Base-by-base conservation (phyloP, 2,797 vertebrate species). In the Sciaenops ocellatus region DNA sequence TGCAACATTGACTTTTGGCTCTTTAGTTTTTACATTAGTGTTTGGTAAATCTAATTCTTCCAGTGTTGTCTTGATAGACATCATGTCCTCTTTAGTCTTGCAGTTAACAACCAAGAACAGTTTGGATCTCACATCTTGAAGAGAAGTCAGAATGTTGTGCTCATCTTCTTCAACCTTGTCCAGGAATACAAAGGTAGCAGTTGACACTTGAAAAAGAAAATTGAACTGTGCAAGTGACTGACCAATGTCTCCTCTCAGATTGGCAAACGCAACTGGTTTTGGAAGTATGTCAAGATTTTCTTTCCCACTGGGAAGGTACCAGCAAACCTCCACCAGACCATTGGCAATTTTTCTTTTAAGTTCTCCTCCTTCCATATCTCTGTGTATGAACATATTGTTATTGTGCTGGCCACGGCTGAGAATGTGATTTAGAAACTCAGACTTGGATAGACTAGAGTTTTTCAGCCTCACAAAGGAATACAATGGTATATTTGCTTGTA, bases 281-380 rank as follows among this genome's bases (percentile, higher is more conserved):
- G 89, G 78, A 61, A 95, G 95, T 28, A 85, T 34, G 41, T 96
- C 95, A 64, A 88, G 7, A 54, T 81, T 73, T 76, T 51, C 3
- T 46, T 9, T 88, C 0, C 94, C 94, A 2, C 86, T 73, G 1
- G 95, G 95, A 28, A 96, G 90, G 28, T 83, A 94, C 95, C 95
- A 96, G 73, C 87, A 87, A 3, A 95, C 78, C 67, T 96, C 95
- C 0, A 94, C 92, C 41, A 96, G 34, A 4, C 95, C 94, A 80
- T 82, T 86, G 0, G 87, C 54, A 26, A 92, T 83, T 28, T 59
- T 41, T 12, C 78, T 87, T 28, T 1, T 10, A 8, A 79, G 0
- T 15, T 82, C 70, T 5, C 93, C 93, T 44, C 92, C 68, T 22
- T 91, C 69, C 85, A 94, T 92, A 0, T 93, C 86, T 26, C 76